Conservation (phyloP, 1,140 invertebrate species). For the Leptinotarsa texana region DNA sequence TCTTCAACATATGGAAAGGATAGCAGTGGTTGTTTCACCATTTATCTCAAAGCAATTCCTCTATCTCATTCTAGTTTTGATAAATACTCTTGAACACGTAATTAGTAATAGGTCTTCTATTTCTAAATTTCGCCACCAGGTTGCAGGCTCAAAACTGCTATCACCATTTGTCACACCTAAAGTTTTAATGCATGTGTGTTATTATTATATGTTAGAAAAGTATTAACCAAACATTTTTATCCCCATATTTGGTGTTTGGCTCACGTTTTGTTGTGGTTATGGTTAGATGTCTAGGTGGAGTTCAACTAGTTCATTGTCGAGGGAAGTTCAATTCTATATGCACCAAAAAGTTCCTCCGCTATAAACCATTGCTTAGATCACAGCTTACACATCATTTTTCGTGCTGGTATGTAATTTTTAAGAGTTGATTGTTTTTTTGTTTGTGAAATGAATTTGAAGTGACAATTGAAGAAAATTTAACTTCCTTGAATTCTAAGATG, state of each 20-base stretch:
- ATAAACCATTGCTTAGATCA: slow-evolving; percentile 27
- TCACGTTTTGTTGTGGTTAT: slow-evolving; percentile 58
- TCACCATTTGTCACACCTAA: background rate
- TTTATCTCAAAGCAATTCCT: too few species aligned
- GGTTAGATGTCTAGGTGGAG: slow-evolving; percentile 67
- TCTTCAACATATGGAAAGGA: too few species aligned
- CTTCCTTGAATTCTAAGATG: too few species aligned
- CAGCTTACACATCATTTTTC: slow-evolving; percentile 22
- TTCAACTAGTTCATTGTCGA: slow-evolving; percentile 65
- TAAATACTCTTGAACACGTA: too few species aligned
- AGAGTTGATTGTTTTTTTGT: background rate
- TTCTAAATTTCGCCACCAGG: too few species aligned
- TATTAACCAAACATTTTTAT: background rate
- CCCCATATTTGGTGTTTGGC: slow-evolving; percentile 30
- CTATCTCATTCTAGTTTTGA: too few species aligned
- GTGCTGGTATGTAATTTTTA: slow-evolving; percentile 22
- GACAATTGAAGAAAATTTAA: too few species aligned
- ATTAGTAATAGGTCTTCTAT: too few species aligned
- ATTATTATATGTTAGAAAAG: background rate
- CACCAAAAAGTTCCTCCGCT: slow-evolving; percentile 35
- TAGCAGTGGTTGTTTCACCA: too few species aligned
- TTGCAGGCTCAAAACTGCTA: slow-evolving; percentile 2
- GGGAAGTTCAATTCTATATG: slow-evolving; percentile 66
- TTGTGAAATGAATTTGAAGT: too few species aligned
- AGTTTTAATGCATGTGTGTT: background rate